Percentiles rank a stretch among this genome's conserved stretches.
phyloP scores from a whole-genome alignment of 2,888 invertebrate genomes.

The Trilocha varians region DNA sequence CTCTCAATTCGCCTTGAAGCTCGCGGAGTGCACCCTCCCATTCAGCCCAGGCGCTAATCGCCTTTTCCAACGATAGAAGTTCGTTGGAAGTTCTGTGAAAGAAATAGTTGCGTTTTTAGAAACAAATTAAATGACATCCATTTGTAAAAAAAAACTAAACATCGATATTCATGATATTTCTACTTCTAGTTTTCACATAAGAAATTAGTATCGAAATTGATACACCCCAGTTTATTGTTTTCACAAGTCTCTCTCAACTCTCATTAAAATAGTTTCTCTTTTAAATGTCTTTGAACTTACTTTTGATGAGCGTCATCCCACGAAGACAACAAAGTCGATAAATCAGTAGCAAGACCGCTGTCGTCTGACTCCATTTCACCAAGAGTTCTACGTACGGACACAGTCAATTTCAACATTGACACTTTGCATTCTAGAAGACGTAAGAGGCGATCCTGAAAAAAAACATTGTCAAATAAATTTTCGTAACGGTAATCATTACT shows the following conservation, averaged over 20 bases:
- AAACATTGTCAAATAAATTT: no score
- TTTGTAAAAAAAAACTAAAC: no score
- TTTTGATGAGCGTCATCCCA: slow-evolving; percentile 81
- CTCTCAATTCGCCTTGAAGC: slow-evolving; percentile 81
- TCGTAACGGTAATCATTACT: no score
- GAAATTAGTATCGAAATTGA: no score
- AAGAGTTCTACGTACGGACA: slow-evolving; percentile 72
- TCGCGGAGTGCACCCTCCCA: slow-evolving; percentile 84
- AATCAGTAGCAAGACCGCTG: slow-evolving; percentile 74
- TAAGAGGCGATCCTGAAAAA: slow-evolving; percentile 63
- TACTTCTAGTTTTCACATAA: no score
- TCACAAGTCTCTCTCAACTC: no score
- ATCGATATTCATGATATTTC: no score
- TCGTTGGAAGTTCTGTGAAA: slow-evolving; percentile 79
- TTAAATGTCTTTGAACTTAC: slow-evolving; percentile 42
- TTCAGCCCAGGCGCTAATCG: slow-evolving; percentile 82
- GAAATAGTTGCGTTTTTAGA: slow-evolving; percentile 7
- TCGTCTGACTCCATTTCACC: slow-evolving; percentile 60
- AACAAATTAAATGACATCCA: no score
- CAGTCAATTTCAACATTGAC: slow-evolving; percentile 71
- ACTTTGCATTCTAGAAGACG: slow-evolving; percentile 71
- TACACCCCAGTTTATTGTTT: no score
- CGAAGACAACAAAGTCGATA: slow-evolving; percentile 77
- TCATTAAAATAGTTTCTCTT: no score
- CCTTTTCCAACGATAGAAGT: slow-evolving; percentile 79